phyloP scores from a whole-genome alignment of 2,888 invertebrate genomes.

The Campoplex nolae region DNA sequence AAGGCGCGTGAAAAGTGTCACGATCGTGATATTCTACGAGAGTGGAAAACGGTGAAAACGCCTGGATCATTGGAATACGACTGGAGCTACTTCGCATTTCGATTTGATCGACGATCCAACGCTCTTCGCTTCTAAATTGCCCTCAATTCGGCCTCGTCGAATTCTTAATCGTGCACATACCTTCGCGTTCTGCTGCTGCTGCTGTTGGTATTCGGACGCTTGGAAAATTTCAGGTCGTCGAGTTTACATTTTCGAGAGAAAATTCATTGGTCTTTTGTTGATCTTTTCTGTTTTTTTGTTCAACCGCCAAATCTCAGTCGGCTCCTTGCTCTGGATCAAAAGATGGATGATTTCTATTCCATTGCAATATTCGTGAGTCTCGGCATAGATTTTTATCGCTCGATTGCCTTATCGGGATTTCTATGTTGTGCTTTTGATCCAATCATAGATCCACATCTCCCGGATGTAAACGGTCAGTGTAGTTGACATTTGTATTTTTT shows the following conservation, averaged over 20 bases:
- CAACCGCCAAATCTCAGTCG: too few relatives aligned
- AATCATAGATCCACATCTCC: slow-evolving; percentile 18
- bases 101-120: slow-evolving; percentile 48
- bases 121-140: slow-evolving; percentile 39
- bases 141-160: slow-evolving; percentile 1
- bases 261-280: background rate
- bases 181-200: background rate
- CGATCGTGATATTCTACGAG: background rate
- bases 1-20: slow-evolving; percentile 8
- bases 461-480: slow-evolving; percentile 50
- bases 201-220: background rate
- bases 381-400: background rate
- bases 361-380: background rate
- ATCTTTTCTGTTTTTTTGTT: background rate
- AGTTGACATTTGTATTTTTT: background rate
- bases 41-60: slow-evolving; percentile 37
- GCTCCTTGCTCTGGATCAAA: background rate
- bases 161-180: slow-evolving; percentile 22
- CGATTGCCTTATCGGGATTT: slow-evolving; percentile 35
- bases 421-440: background rate
- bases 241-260: background rate
- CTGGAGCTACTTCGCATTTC: slow-evolving; percentile 35
- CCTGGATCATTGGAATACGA: slow-evolving; percentile 9
- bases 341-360: background rate
- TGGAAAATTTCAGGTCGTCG: background rate